phyloP scores from a whole-genome alignment of 1,140 invertebrate species.

The Drosophila pachea region DNA sequence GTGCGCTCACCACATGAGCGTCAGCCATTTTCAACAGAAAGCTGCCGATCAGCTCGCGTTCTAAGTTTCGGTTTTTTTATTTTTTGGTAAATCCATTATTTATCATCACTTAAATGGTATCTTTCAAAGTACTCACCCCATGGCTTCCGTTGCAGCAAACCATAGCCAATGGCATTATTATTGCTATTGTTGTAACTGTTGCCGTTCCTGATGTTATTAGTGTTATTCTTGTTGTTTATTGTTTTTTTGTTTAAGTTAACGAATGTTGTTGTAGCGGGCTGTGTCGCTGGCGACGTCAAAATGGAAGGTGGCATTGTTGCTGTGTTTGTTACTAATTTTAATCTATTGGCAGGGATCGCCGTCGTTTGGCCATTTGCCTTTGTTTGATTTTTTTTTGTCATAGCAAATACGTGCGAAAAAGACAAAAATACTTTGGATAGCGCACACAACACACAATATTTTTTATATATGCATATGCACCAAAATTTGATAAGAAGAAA shows the following conservation, averaged over 20 bases:
- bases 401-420: slow-evolving; percentile 32
- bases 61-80: slow-evolving; percentile 27
- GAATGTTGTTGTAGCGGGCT: slow-evolving; percentile 17
- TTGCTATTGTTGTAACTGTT: not conserved
- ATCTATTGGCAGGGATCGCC: slow-evolving; percentile 23
- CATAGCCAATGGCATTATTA: slow-evolving; percentile 10
- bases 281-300: slow-evolving; percentile 47
- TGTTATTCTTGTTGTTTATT: slow-evolving; percentile 6
- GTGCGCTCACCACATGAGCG: slow-evolving; percentile 47
- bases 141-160: slow-evolving; percentile 22
- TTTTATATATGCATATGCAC: not conserved
- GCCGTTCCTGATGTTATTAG: not conserved
- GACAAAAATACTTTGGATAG: slow-evolving; percentile 13
- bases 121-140: slow-evolving; percentile 50
- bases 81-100: not conserved
- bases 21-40: slow-evolving; percentile 61
- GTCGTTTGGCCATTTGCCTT: slow-evolving; percentile 33
- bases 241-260: slow-evolving; percentile 12
- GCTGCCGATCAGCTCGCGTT: slow-evolving; percentile 61
- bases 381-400: slow-evolving; percentile 63
- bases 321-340: slow-evolving; percentile 23
- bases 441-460: slow-evolving; percentile 2
- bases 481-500: not conserved
- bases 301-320: slow-evolving; percentile 26
- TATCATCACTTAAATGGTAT: not conserved